These are phyloP conservation scores for Tiliacea citrago DNA, from an alignment of 2,888 invertebrate species.

Conservation along the genomic window DNA sequence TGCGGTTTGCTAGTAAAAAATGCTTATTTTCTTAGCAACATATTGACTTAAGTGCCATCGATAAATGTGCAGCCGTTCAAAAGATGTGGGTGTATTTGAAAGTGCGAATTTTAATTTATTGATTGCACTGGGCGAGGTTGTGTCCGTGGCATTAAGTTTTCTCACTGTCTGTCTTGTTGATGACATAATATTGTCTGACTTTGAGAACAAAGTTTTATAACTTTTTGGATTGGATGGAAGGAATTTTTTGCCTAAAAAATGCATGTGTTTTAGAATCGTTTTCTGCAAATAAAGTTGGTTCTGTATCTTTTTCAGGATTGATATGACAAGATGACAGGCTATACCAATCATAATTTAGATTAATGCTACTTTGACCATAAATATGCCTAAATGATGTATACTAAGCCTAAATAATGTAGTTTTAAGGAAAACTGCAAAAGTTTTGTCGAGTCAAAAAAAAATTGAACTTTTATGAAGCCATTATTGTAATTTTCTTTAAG, in stretches of 20 bases:
- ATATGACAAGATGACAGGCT: neutral
- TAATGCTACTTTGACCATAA: too few relatives aligned
- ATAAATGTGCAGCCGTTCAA: conserved; percentile 1
- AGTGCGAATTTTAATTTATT: conserved; percentile 25
- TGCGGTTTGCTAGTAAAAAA: conserved; percentile 4
- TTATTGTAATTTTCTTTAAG: neutral
- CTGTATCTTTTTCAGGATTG: neutral
- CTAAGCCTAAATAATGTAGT: neutral
- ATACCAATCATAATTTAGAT: neutral
- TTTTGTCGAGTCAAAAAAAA: neutral
- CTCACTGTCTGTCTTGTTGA: conserved; percentile 31
- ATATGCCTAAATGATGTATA: neutral
- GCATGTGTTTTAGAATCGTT: neutral
- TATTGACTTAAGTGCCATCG: neutral
- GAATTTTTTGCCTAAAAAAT: neutral
- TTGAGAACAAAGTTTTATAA: conserved; percentile 10
- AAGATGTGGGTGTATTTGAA: conserved; percentile 13
- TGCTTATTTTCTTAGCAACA: neutral
- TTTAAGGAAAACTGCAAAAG: neutral
- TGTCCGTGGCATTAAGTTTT: conserved; percentile 26
- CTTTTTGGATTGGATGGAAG: conserved; percentile 22
- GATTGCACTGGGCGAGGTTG: conserved; percentile 22
- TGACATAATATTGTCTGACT: conserved; percentile 36
- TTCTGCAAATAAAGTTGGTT: neutral
- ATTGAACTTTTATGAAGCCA: neutral